These are phyloP conservation scores for Agapetus fuscipes DNA, from an alignment of 2,888 invertebrate species.

Conservation along the genomic window DNA sequence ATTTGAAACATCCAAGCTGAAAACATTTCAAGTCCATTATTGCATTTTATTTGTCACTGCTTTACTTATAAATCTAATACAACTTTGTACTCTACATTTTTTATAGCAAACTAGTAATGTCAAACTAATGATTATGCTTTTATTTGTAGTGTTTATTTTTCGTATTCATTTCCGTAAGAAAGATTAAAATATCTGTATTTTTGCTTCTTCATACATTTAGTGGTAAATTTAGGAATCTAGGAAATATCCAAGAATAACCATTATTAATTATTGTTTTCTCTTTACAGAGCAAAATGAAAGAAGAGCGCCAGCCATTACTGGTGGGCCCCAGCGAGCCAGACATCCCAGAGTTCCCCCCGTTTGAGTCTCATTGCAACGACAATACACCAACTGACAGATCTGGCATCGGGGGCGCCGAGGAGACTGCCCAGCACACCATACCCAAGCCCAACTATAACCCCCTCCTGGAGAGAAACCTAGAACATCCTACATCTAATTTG, in stretches of 20 bases:
- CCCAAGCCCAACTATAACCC: constrained; percentile 39
- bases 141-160: not conserved
- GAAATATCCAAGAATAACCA: too few species aligned
- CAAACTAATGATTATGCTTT: not conserved
- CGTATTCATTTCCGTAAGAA: not conserved
- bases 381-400: constrained; percentile 28
- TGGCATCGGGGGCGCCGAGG: constrained; percentile 25
- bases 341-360: constrained; percentile 9
- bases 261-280: not conserved
- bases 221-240: too few species aligned
- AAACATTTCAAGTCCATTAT: too few species aligned
- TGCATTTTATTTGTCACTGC: too few species aligned
- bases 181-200: too few species aligned
- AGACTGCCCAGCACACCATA: constrained; percentile 27
- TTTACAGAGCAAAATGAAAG: constrained; percentile 40
- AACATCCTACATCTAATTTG: constrained; percentile 72
- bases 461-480: constrained; percentile 56
- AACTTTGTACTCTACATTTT: too few species aligned
- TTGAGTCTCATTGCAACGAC: constrained; percentile 5
- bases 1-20: too few species aligned
- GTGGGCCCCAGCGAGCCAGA: constrained; percentile 28
- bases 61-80: too few species aligned
- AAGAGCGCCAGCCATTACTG: constrained; percentile 63
- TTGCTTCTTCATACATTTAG: too few species aligned
- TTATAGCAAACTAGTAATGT: not conserved